Evolutionary conservation across 1,140 invertebrate genomes (phyloP).

Genomic region (Phenacoccus solenopsis): DNA sequence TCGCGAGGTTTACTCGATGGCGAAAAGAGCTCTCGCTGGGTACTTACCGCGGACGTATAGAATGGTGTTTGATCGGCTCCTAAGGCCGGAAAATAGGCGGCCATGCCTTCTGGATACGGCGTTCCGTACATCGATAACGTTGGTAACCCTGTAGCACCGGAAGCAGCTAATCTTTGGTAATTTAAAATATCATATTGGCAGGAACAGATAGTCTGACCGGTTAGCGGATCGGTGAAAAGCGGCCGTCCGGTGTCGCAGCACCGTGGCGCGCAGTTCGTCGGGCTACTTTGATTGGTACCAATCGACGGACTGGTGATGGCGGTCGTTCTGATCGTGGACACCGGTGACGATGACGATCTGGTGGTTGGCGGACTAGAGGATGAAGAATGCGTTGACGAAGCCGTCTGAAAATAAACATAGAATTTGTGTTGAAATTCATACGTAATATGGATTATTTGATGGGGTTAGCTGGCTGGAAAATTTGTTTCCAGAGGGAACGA

Average conservation of each 20-base stretch:
- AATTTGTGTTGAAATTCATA: no score
- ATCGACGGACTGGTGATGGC: slow-evolving; percentile 31
- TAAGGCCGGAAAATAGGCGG: slow-evolving; percentile 65
- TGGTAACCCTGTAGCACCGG: slow-evolving; percentile 64
- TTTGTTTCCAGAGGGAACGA: no score
- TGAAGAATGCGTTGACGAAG: slow-evolving; percentile 8
- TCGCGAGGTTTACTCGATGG: no score
- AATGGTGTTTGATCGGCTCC: slow-evolving; percentile 68
- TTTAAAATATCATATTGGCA: slow-evolving; percentile 54
- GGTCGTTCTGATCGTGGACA: slow-evolving; percentile 23
- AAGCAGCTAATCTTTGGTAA: slow-evolving; percentile 36
- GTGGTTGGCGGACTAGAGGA: slow-evolving; percentile 20
- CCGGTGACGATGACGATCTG: slow-evolving; percentile 13
- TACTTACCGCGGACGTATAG: slow-evolving; percentile 65
- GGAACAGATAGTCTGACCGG: slow-evolving; percentile 82
- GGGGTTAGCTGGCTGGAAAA: no score
- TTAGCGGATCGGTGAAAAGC: slow-evolving; percentile 81
- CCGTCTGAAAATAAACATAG: slow-evolving; percentile 23
- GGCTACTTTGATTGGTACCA: slow-evolving; percentile 28
- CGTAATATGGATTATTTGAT: no score
- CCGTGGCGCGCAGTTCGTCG: slow-evolving; percentile 35
- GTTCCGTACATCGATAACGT: slow-evolving; percentile 61
- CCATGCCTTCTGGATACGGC: slow-evolving; percentile 49
- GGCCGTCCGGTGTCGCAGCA: slow-evolving; percentile 87
- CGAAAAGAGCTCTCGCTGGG: no score